phyloP scores from a whole-genome alignment of 2,888 invertebrate genomes.

The Entomobrya proxima region DNA sequence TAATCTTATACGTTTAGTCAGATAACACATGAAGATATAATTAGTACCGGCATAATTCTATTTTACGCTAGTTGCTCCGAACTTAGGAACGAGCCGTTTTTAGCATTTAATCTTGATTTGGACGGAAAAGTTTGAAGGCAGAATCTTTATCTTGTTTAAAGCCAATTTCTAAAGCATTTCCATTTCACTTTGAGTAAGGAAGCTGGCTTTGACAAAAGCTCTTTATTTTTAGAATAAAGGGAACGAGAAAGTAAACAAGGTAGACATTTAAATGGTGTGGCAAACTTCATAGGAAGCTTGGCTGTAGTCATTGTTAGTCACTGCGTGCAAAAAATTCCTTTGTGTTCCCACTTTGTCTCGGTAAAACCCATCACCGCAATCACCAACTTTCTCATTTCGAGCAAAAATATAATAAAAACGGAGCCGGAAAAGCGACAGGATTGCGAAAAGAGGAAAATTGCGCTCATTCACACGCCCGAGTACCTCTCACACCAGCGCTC shows the following conservation, averaged over 20 bases:
- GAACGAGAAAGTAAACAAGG: neutral
- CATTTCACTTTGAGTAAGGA: neutral
- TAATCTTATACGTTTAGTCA: neutral
- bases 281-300: neutral
- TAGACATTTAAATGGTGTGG: neutral
- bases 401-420: neutral
- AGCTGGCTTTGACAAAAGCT: conserved; percentile 4
- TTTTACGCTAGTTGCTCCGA: too few relatives aligned
- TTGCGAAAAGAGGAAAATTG: neutral
- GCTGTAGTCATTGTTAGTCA: neutral
- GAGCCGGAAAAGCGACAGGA: neutral
- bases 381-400: conserved; percentile 22
- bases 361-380: conserved; percentile 15
- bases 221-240: neutral
- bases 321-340: neutral
- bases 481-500: neutral
- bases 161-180: neutral
- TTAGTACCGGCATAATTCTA: too few relatives aligned
- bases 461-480: conserved; percentile 9
- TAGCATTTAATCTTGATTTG: too few relatives aligned
- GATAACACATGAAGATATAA: too few relatives aligned
- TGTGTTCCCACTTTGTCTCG: neutral
- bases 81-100: too few relatives aligned
- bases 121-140: too few relatives aligned
- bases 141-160: too few relatives aligned